phyloP scores from a whole-genome alignment of 1,140 invertebrate genomes.

The Physella acuta region DNA sequence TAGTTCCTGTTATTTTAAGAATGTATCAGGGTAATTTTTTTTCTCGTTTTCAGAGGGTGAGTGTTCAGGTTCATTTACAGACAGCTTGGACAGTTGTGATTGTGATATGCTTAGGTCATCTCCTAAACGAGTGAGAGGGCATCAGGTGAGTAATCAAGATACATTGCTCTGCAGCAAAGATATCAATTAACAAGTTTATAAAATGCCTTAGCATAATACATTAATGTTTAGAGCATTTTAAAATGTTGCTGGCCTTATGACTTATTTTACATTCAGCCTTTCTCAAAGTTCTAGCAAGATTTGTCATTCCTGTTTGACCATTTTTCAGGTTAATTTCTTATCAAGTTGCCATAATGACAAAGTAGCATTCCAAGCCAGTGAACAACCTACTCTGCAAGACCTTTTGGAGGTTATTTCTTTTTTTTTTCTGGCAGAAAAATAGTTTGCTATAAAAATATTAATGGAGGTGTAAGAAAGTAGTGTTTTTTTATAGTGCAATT shows the following conservation, averaged over 20 bases:
- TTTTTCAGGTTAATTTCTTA: slow-evolving; percentile 6
- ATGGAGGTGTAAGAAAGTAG: too few species aligned
- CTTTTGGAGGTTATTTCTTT: slow-evolving; percentile 19
- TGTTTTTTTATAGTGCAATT: not conserved
- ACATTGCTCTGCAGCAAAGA: too few species aligned
- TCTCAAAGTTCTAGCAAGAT: not conserved
- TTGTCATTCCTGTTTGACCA: not conserved
- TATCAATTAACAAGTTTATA: too few species aligned
- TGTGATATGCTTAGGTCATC: slow-evolving; percentile 24
- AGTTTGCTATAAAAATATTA: not conserved
- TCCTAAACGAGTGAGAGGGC: not conserved
- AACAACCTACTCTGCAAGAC: slow-evolving; percentile 23
- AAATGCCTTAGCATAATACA: too few species aligned
- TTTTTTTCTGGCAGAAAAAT: not conserved
- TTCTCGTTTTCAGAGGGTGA: slow-evolving; percentile 18
- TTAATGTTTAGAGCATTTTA: too few species aligned
- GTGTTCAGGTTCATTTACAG: slow-evolving; percentile 27
- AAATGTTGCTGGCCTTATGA: too few species aligned
- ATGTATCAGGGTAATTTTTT: too few species aligned
- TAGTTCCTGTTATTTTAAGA: too few species aligned
- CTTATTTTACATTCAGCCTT: too few species aligned
- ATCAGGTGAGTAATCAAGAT: slow-evolving; percentile 5
- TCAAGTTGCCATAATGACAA: slow-evolving; percentile 14
- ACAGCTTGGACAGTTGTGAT: slow-evolving; percentile 27
- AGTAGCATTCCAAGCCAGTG: slow-evolving; percentile 21